These are phyloP conservation scores for Tetragonisca angustula DNA, from an alignment of 2,888 invertebrate species.

Conservation along the genomic window DNA sequence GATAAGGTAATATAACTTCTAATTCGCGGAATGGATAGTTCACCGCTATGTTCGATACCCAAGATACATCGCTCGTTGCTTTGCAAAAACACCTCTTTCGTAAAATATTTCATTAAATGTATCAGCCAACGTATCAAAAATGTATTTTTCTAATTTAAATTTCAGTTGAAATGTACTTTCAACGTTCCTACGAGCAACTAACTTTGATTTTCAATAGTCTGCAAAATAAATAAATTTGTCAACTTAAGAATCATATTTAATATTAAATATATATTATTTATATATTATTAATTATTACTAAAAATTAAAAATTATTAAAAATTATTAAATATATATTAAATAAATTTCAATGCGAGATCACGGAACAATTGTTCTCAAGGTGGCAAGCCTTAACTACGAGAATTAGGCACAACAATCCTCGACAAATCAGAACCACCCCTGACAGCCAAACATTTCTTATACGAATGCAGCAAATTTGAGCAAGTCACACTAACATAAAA, in stretches of 20 bases:
- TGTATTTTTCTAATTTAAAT: too few relatives aligned
- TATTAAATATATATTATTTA: not conserved
- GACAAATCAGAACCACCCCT: too few relatives aligned
- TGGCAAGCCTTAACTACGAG: too few relatives aligned
- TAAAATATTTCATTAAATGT: not conserved
- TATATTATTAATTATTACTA: too few relatives aligned
- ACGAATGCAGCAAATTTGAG: too few relatives aligned
- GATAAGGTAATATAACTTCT: conserved; percentile 17
- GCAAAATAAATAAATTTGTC: not conserved
- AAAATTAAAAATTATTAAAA: too few relatives aligned
- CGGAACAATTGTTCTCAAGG: too few relatives aligned
- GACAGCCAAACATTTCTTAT: too few relatives aligned
- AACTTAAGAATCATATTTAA: not conserved
- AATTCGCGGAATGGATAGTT: conserved; percentile 21
- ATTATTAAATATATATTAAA: not conserved
- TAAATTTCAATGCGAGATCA: too few relatives aligned
- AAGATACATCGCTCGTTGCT: not conserved
- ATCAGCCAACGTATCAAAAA: too few relatives aligned
- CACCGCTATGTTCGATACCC: not conserved
- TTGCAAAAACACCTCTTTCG: not conserved
- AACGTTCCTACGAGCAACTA: not conserved
- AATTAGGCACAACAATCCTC: too few relatives aligned
- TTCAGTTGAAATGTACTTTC: not conserved
- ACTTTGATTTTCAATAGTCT: not conserved
- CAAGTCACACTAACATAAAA: too few relatives aligned